A percentile compares a stretch with the other conserved stretches of the same genome.
Evolutionary conservation across 2,113 vertebrate species (phyloP).

Genomic region (Psammodynastes pulverulentus): DNA sequence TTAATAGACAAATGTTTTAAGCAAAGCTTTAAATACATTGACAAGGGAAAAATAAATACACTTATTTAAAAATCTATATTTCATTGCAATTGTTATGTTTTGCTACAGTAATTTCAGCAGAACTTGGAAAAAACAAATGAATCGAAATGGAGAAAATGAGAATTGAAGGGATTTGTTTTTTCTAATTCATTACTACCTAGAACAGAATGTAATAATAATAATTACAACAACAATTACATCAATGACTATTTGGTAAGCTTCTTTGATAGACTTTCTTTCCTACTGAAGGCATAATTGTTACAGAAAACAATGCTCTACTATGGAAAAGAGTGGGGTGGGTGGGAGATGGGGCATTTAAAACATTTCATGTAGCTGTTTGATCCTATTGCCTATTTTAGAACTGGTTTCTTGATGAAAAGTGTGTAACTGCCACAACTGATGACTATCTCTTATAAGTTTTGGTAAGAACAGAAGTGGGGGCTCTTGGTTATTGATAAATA

Average conservation of each 20-base stretch:
- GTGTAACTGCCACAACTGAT: background rate
- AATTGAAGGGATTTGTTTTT: background rate
- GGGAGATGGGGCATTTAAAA: background rate
- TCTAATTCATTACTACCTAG: background rate
- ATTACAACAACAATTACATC: background rate
- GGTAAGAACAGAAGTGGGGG: background rate
- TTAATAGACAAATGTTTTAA: background rate
- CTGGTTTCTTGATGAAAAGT: background rate
- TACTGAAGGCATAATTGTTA: background rate
- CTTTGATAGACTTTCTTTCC: background rate
- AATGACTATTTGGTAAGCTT: background rate
- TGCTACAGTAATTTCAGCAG: background rate
- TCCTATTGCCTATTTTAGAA: background rate
- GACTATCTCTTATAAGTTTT: background rate
- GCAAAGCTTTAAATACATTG: conserved; percentile 1
- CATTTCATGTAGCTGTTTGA: background rate
- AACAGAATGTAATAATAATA: background rate
- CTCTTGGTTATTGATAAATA: background rate
- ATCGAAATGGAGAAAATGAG: background rate
- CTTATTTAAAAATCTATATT: background rate
- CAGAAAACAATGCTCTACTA: background rate
- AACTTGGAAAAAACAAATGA: background rate
- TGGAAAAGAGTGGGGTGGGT: background rate
- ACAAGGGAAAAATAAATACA: background rate
- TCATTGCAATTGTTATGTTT: background rate